Conservation (phyloP, 2,113 vertebrate genomes). For the Neotoma lepida region DNA sequence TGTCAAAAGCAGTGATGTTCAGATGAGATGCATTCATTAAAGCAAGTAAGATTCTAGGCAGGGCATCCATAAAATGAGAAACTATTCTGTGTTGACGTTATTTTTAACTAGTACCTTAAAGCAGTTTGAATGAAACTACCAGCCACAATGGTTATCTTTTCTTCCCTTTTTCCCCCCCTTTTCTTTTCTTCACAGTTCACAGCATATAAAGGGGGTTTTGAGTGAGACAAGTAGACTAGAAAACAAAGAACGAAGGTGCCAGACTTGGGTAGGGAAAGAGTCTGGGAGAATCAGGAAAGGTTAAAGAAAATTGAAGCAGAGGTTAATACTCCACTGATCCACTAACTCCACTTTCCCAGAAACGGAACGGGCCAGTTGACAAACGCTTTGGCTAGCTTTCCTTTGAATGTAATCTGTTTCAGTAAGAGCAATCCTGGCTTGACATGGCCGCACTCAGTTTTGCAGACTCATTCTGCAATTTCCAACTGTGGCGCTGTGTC, state of each 20-base stretch:
- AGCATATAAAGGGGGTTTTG: not conserved
- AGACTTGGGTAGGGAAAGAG: not conserved
- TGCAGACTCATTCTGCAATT: not conserved
- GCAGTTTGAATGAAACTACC: not conserved
- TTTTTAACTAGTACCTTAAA: conserved; percentile 34
- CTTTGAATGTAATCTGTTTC: conserved; percentile 64
- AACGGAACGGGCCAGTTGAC: conserved; percentile 42
- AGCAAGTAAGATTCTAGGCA: not conserved
- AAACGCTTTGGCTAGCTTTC: conserved; percentile 51
- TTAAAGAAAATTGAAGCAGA: conserved; percentile 12
- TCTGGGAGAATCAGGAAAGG: not conserved
- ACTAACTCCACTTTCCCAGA: conserved; percentile 70
- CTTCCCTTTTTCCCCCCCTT: not conserved
- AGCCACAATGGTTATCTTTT: not conserved
- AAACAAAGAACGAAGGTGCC: not conserved
- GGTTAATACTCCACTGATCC: conserved; percentile 16
- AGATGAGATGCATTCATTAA: conserved; percentile 31
- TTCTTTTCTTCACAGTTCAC: not conserved
- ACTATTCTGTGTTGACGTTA: conserved; percentile 14
- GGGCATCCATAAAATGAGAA: not conserved
- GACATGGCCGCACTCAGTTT: not conserved
- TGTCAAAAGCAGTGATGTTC: not conserved
- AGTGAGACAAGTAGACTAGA: conserved; percentile 19
- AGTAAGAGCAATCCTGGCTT: not conserved
- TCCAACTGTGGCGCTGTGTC: not conserved